Conservation (phyloP, 2,797 vertebrate genomes). For the Rhyacichthys aspro region DNA sequence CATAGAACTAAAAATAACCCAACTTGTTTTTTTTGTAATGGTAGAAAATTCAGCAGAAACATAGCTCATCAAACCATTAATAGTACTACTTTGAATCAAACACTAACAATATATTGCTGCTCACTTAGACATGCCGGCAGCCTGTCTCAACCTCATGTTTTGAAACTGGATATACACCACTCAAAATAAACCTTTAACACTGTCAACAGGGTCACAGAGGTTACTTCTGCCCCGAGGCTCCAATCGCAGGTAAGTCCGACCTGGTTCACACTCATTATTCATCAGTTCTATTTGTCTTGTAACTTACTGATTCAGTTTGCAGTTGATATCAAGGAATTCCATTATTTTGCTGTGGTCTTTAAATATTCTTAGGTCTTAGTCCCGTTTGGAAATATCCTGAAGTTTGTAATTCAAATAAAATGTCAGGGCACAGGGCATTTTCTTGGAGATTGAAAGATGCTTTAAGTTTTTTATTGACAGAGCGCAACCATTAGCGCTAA, state of each 20-base stretch:
- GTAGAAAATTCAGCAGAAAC: too few species aligned
- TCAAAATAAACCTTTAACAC: slow-evolving; percentile 4
- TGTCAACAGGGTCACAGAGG: slow-evolving; percentile 4
- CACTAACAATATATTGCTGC: too few species aligned
- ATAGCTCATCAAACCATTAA: too few species aligned
- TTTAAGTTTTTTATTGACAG: slow-evolving; percentile 8
- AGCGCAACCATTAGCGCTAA: slow-evolving; percentile 11
- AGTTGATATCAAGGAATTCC: too few species aligned
- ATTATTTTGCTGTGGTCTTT: background rate
- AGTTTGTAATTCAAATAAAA: too few species aligned
- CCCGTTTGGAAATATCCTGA: too few species aligned
- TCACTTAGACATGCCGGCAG: background rate
- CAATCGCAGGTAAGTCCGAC: background rate
- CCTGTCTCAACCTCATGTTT: slow-evolving; percentile 1
- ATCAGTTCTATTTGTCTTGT: too few species aligned
- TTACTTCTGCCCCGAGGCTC: background rate
- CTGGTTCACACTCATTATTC: background rate
- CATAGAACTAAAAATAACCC: too few species aligned
- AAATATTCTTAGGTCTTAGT: too few species aligned
- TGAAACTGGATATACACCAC: background rate
- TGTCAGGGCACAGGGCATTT: background rate
- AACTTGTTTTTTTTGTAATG: too few species aligned
- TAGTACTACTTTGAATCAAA: too few species aligned
- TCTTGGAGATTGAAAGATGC: background rate
- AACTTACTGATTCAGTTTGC: too few species aligned